These are phyloP conservation scores for Tridacna gigas DNA, from an alignment of 2,888 invertebrate genomes.

Conservation along the genomic window DNA sequence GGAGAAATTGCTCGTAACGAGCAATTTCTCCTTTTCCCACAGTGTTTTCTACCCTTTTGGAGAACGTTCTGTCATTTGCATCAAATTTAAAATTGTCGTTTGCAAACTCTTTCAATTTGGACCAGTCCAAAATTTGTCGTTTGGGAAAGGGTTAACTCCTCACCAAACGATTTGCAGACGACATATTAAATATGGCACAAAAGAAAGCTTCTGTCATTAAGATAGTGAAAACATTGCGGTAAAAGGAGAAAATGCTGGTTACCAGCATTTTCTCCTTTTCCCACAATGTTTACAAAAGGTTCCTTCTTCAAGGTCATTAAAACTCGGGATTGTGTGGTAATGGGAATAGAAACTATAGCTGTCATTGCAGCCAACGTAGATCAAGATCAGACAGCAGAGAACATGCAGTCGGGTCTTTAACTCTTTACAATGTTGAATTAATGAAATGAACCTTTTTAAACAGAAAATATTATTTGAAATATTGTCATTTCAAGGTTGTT, in stretches of 20 bases:
- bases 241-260: not conserved
- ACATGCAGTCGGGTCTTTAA: no score
- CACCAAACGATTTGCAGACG: not conserved
- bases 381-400: no score
- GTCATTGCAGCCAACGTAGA: no score
- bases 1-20: constrained; percentile 9
- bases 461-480: no score
- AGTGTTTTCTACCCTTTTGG: not conserved
- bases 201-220: not conserved
- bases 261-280: not conserved
- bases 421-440: no score
- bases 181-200: not conserved
- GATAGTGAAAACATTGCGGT: not conserved
- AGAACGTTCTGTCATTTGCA: not conserved
- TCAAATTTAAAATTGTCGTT: not conserved
- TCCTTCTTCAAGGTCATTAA: not conserved
- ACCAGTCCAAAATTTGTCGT: not conserved
- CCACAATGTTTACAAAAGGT: not conserved
- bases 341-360: no score
- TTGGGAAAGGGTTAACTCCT: not conserved
- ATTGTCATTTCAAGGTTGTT: no score
- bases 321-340: not conserved
- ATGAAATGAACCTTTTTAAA: no score
- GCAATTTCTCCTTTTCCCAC: not conserved
- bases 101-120: not conserved